Conservation (phyloP, 2,888 invertebrate genomes). For the Melieria crassipennis region DNA sequence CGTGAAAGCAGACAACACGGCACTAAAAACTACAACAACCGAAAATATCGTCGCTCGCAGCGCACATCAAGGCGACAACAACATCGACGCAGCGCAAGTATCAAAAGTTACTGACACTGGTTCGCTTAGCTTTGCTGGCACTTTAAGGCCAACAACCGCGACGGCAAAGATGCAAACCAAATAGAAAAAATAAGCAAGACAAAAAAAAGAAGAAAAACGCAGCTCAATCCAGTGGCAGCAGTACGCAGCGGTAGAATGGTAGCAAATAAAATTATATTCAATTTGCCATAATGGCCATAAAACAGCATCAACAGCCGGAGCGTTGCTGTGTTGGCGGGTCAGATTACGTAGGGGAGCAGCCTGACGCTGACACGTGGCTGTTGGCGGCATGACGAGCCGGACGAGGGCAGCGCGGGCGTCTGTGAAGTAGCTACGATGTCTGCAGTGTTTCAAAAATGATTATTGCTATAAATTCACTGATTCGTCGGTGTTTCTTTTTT, state of each 20-base stretch:
- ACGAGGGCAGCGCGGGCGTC: slow-evolving; percentile 47
- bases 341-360: background rate
- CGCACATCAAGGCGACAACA: background rate
- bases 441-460: slow-evolving; percentile 18
- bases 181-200: background rate
- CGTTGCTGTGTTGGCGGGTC: background rate
- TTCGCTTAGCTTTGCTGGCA: background rate
- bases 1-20: too few relatives aligned
- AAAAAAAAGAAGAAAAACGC: background rate
- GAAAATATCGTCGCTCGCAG: background rate
- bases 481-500: background rate
- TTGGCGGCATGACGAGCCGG: background rate
- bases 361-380: too few relatives aligned
- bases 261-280: slow-evolving; percentile 59
- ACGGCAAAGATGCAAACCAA: background rate
- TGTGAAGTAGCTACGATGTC: slow-evolving; percentile 31
- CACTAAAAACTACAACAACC: slow-evolving; percentile 8
- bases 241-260: slow-evolving; percentile 38
- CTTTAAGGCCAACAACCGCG: background rate
- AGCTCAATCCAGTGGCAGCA: background rate
- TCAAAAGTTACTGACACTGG: background rate
- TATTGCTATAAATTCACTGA: slow-evolving; percentile 21
- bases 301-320: slow-evolving; percentile 50
- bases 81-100: background rate
- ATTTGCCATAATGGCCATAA: slow-evolving; percentile 57